These are phyloP conservation scores for Oscheius sp. DNA, from an alignment of 1,140 invertebrate species.

Conservation along the genomic window DNA sequence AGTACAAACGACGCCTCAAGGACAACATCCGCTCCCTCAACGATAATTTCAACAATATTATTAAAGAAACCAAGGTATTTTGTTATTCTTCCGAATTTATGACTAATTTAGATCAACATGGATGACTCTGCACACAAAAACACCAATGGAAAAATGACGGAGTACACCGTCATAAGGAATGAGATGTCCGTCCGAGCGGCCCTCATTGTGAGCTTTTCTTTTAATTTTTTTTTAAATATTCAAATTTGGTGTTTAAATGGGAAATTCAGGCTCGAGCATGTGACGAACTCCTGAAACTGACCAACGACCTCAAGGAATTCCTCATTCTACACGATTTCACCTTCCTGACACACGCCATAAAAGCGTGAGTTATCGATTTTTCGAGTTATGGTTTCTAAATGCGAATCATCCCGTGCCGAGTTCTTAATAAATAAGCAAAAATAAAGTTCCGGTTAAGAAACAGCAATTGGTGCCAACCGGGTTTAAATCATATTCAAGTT, in stretches of 20 bases:
- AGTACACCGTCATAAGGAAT: constrained; percentile 33
- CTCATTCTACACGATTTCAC: constrained; percentile 46
- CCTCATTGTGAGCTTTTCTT: constrained; percentile 27
- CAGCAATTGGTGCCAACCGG: no score
- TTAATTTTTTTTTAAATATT: not conserved
- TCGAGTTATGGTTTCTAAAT: not conserved
- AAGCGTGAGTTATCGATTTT: constrained; percentile 20
- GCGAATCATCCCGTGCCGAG: no score
- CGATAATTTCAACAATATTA: constrained; percentile 40
- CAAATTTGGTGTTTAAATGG: not conserved
- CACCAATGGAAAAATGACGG: constrained; percentile 35
- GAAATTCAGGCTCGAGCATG: constrained; percentile 34
- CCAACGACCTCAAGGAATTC: constrained; percentile 43
- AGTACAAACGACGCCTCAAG: constrained; percentile 39
- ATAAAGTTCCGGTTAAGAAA: no score
- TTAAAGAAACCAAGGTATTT: constrained; percentile 36
- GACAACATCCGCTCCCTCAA: constrained; percentile 44
- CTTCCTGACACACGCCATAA: constrained; percentile 39
- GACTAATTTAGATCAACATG: constrained; percentile 21
- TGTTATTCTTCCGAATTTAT: not conserved
- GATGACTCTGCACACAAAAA: constrained; percentile 35
- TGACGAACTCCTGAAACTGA: constrained; percentile 42
- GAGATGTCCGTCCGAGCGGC: constrained; percentile 39
- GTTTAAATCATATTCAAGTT: no score
- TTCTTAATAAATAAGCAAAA: no score